Evolutionary conservation across 2,113 vertebrate genomes (phyloP).

Genomic region (Irena cyanogastra): DNA sequence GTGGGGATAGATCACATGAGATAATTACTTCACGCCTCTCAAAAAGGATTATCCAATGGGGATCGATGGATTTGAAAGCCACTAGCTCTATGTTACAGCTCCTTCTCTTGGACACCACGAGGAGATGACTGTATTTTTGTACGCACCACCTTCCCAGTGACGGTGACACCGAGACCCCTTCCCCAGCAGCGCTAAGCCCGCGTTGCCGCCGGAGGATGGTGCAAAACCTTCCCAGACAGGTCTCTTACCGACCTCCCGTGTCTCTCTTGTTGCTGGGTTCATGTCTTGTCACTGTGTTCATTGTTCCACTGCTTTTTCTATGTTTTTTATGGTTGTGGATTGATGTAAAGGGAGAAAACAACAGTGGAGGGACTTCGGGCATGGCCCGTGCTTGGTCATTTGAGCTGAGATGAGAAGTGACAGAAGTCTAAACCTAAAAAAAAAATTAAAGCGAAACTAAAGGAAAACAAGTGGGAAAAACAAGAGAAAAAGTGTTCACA

Average conservation of each 20-base stretch:
- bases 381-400: neutral
- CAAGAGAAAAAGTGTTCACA: neutral
- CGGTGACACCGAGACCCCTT: neutral
- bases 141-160: neutral
- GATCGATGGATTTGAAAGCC: neutral
- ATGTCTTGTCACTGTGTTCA: slow-evolving; percentile 1
- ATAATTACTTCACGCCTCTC: neutral
- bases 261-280: slow-evolving; percentile 19
- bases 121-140: neutral
- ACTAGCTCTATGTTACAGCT: neutral
- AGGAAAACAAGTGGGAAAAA: neutral
- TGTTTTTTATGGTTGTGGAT: neutral
- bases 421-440: neutral
- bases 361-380: neutral
- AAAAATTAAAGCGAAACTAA: neutral
- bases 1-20: neutral
- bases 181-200: neutral
- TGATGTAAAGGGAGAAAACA: neutral
- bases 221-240: neutral
- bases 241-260: neutral
- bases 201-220: neutral
- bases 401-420: neutral
- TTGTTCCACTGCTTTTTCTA: neutral
- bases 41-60: neutral
- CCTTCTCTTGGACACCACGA: neutral